Conservation (phyloP, 1,140 invertebrate genomes). For the Tenebrio molitor region DNA sequence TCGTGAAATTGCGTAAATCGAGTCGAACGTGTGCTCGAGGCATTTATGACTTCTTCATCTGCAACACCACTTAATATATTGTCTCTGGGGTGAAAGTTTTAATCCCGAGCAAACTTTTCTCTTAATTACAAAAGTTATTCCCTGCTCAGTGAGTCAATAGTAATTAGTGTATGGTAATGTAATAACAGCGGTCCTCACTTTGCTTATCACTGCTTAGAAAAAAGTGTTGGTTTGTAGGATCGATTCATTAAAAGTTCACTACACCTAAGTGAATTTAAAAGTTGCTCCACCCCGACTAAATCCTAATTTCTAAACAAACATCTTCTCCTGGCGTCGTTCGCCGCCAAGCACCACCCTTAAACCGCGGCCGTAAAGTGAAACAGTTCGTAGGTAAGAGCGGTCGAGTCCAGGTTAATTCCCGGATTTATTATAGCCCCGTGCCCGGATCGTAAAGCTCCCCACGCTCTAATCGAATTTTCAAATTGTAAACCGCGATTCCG, state of each 20-base stretch:
- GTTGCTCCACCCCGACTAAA: background rate
- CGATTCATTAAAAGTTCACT: constrained; percentile 19
- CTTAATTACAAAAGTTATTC: constrained; percentile 46
- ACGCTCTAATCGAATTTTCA: constrained; percentile 19
- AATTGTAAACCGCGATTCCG: constrained; percentile 15
- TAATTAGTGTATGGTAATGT: constrained; percentile 46
- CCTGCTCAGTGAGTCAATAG: constrained; percentile 40
- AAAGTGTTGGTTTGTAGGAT: no score
- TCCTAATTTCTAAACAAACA: constrained; percentile 27
- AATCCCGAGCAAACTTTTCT: constrained; percentile 36
- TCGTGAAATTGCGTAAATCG: no score
- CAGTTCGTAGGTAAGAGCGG: constrained; percentile 13
- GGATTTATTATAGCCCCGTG: constrained; percentile 6
- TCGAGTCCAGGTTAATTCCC: constrained; percentile 21
- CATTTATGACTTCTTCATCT: constrained; percentile 22
- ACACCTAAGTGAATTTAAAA: no score
- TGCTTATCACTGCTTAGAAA: background rate
- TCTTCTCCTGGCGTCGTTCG: constrained; percentile 10
- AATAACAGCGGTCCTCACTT: constrained; percentile 2
- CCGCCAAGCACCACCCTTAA: background rate
- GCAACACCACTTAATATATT: constrained; percentile 10
- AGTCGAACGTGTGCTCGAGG: background rate
- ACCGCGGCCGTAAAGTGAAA: constrained; percentile 19
- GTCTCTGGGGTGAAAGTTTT: constrained; percentile 23
- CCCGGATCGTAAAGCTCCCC: background rate